Evolutionary conservation across 2,113 vertebrate genomes (phyloP).

Genomic region (Morone saxatilis): DNA sequence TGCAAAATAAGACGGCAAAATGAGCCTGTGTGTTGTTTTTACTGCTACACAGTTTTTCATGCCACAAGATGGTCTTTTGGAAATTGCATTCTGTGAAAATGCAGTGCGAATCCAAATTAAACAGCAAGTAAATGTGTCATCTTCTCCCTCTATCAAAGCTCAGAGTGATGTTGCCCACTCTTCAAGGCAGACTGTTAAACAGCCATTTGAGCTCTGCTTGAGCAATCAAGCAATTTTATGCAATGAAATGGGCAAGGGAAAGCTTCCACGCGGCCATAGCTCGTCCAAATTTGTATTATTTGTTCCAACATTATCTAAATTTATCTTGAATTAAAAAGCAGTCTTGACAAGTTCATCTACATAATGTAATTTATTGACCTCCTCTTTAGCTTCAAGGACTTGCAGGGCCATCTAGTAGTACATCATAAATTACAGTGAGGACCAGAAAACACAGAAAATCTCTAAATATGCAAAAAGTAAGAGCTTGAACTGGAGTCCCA

Average conservation of each 20-base stretch:
- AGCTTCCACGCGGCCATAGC: neutral
- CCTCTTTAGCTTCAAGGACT: constrained; percentile 41
- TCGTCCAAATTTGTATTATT: constrained; percentile 36
- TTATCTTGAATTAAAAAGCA: constrained; percentile 49
- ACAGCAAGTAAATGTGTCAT: constrained; percentile 32
- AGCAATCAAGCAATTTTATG: constrained; percentile 35
- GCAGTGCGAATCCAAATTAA: constrained; percentile 37
- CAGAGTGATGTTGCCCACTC: constrained; percentile 11
- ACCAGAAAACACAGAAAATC: neutral
- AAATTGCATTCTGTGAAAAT: constrained; percentile 25
- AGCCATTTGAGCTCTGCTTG: constrained; percentile 36
- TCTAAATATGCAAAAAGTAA: constrained; percentile 9
- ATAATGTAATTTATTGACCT: constrained; percentile 54
- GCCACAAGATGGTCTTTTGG: constrained; percentile 14
- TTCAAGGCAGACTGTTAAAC: constrained; percentile 46
- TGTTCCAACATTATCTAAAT: constrained; percentile 25
- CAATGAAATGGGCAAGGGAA: neutral
- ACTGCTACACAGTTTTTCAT: constrained; percentile 16
- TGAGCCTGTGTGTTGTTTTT: constrained; percentile 12
- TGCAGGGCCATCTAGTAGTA: neutral
- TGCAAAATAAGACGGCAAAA: neutral
- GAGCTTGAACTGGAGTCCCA: neutral
- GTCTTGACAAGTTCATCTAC: constrained; percentile 15
- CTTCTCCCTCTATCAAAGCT: constrained; percentile 8
- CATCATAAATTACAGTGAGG: neutral